These are phyloP conservation scores for Julus scandinavius DNA, from an alignment of 2,888 invertebrate genomes.

Conservation along the genomic window DNA sequence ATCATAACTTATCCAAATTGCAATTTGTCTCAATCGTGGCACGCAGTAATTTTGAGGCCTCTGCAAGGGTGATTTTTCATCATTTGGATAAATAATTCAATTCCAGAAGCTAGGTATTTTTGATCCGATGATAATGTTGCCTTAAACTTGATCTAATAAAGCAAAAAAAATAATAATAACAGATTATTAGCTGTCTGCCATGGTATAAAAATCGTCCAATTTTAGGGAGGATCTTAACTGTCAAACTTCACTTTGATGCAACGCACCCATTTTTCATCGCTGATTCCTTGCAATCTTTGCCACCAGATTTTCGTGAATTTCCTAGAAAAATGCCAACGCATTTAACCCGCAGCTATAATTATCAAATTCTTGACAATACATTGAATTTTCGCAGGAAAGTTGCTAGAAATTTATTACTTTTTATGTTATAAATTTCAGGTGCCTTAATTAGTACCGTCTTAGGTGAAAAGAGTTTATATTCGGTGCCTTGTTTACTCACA, in stretches of 20 bases:
- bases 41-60: neutral
- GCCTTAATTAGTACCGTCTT: neutral
- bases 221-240: constrained; percentile 2
- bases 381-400: neutral
- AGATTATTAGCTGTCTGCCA: neutral
- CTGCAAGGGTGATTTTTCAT: neutral
- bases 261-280: neutral
- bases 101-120: neutral
- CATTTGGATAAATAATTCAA: constrained; percentile 11
- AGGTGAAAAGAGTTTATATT: neutral
- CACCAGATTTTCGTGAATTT: neutral
- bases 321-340: neutral
- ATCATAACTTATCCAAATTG: constrained; percentile 1
- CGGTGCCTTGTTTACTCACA: neutral
- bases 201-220: neutral
- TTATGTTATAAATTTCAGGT: neutral
- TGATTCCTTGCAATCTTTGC: neutral
- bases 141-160: constrained; percentile 10
- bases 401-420: neutral
- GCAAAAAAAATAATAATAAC: neutral
- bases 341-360: neutral
- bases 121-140: neutral
- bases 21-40: constrained; percentile 20
- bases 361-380: neutral
- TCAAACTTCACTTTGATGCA: neutral